Percentiles rank a stretch among this genome's conserved stretches.
phyloP scores from a whole-genome alignment of 2,797 vertebrate species.

The Malurus leucopterus region DNA sequence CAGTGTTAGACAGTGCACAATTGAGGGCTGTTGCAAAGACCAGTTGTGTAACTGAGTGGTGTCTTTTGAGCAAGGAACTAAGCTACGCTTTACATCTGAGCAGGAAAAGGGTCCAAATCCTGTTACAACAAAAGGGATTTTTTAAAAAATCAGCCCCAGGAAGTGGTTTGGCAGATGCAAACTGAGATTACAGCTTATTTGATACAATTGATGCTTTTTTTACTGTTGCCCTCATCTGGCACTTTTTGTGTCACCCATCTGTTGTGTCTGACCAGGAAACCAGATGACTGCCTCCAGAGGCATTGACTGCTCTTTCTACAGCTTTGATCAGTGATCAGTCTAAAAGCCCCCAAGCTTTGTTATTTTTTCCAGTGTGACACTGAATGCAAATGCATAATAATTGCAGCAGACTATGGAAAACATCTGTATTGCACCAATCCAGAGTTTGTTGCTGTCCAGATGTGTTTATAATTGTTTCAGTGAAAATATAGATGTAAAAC shows the following conservation, averaged over 20 bases:
- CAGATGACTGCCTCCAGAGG: not conserved
- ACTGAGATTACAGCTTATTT: not conserved
- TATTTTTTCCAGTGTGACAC: not conserved
- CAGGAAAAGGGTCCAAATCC: not conserved
- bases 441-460: not conserved
- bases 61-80: not conserved
- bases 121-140: not conserved
- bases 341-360: not conserved
- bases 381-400: not conserved
- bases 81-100: not conserved
- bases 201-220: not conserved
- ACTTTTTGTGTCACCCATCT: not conserved
- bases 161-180: not conserved
- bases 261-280: not conserved
- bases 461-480: not conserved
- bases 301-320: not conserved
- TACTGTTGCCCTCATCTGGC: not conserved
- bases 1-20: not conserved
- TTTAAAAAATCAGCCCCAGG: not conserved
- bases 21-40: not conserved
- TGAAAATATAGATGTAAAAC: not conserved
- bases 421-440: not conserved
- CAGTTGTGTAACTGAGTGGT: not conserved
- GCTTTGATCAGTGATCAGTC: not conserved
- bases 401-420: not conserved